Evolutionary conservation across 2,888 invertebrate genomes (phyloP).

Genomic region (Cryptops parisi): DNA sequence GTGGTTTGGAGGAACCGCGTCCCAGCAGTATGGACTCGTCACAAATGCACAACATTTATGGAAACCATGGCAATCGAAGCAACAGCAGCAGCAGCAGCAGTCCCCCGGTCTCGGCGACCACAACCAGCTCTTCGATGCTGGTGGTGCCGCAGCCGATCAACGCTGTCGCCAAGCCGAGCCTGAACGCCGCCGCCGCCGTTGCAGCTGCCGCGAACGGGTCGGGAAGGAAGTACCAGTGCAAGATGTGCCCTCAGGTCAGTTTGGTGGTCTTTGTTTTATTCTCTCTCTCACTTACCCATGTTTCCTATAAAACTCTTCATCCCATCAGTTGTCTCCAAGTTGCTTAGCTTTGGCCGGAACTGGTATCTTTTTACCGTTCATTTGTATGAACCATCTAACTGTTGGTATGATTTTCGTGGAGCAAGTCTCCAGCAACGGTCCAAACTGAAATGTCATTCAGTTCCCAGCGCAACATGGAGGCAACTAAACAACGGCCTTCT

Average conservation of each 20-base stretch:
- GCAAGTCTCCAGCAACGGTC: no score
- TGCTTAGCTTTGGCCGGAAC: no score
- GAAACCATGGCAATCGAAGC: constrained; percentile 21
- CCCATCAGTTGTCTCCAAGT: no score
- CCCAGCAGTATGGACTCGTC: constrained; percentile 22
- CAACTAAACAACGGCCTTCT: no score
- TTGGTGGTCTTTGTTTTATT: no score
- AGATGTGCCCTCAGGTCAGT: constrained; percentile 93
- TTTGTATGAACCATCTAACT: no score
- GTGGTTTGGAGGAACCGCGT: constrained; percentile 20
- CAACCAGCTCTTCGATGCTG: constrained; percentile 44
- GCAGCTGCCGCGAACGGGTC: constrained; percentile 30
- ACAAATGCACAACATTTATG: constrained; percentile 23
- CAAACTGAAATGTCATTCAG: no score
- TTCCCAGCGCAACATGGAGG: no score
- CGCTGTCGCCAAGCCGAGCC: constrained; percentile 41
- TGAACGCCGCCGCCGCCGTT: constrained; percentile 32
- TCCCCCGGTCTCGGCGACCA: constrained; percentile 38
- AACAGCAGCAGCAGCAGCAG: constrained; percentile 32
- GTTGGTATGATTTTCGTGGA: no score
- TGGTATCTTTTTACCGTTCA: no score
- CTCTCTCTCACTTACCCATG: no score
- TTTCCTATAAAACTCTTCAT: no score
- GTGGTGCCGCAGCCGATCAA: constrained; percentile 81
- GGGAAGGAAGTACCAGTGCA: constrained; percentile 79